Conservation (phyloP, 2,113 vertebrate genomes). For the Platycercus adscitus region DNA sequence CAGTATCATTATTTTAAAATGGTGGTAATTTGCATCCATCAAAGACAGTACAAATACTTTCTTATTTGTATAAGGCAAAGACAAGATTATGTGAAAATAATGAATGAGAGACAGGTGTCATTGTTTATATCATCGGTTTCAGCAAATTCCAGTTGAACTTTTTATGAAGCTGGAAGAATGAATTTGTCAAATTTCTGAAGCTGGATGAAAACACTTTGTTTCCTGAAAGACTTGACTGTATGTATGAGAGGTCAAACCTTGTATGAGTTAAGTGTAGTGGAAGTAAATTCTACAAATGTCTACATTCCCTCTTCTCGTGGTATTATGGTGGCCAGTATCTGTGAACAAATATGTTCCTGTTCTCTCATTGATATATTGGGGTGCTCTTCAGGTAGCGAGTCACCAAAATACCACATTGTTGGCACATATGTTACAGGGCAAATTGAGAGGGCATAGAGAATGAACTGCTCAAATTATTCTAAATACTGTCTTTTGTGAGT, state of each 20-base stretch:
- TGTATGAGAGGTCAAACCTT: background rate
- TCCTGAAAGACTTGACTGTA: background rate
- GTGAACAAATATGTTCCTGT: background rate
- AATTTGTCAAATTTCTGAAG: background rate
- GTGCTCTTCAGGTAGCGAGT: background rate
- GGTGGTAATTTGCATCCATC: background rate
- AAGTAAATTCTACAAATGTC: background rate
- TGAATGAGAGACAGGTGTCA: background rate
- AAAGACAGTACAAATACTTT: background rate
- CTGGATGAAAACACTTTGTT: background rate
- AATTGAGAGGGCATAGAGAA: background rate
- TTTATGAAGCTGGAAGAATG: background rate
- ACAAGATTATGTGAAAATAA: background rate
- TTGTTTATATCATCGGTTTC: background rate
- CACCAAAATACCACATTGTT: background rate
- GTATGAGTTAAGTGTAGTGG: background rate
- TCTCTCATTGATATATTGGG: background rate
- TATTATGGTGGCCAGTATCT: rapidly evolving
- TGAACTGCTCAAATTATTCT: background rate
- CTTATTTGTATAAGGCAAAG: background rate
- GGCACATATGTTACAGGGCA: background rate
- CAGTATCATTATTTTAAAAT: slow-evolving; percentile 4
- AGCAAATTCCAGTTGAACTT: background rate
- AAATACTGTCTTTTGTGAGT: background rate
- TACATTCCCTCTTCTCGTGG: rapidly evolving